Base-by-base conservation (phyloP, 2,888 invertebrate genomes). In the Pherbina coryleti region DNA sequence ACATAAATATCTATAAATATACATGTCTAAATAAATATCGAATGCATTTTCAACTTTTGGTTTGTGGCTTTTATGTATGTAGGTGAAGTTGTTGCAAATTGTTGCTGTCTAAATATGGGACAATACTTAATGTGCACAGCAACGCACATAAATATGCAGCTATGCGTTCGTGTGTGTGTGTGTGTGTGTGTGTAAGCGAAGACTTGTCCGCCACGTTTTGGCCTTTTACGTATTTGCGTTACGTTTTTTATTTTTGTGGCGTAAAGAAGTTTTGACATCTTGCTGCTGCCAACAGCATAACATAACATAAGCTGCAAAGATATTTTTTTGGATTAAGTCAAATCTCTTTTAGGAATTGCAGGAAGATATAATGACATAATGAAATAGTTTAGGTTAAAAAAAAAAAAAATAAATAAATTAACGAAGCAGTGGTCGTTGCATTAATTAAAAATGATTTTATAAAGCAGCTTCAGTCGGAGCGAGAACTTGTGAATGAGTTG, bases 161-260 rank as follows among this genome's bases (percentile, higher is more conserved):
- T 22, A 60, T 11, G 28, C 57, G 9, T 14, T 60, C 7, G 44
- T 44, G 11, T 44, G 14, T 60, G 28, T 60, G 22, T 28, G 11
- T 22, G 51, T 51, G n/a, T 44, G 19, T n/a, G 28, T 64, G 64
- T 64, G 64, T 64, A 9, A 7, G 14, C 14, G 31, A 25, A 66
- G 34, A 66, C 64, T 31, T 31, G 64, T 66, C n/a, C 34, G 34
- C 37, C n/a, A n/a, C 31, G 17, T 69, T 51, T 28, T 49, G 28
- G 22, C 69, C 69, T 49, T 69, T 69, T 69, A 7, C 25, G 69
- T 49, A 53, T 69, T 69, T 69, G 69, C 69, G 69, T 69, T 28
- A 69, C 69, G 49, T 19, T 64, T 31, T 17, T 64, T 64, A 3
- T 28, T n/a, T 34, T 17, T 19, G 19, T 55, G 64, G 25, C 49